Conservation (phyloP, 2,797 vertebrate species). For the Pelodytes ibericus region DNA sequence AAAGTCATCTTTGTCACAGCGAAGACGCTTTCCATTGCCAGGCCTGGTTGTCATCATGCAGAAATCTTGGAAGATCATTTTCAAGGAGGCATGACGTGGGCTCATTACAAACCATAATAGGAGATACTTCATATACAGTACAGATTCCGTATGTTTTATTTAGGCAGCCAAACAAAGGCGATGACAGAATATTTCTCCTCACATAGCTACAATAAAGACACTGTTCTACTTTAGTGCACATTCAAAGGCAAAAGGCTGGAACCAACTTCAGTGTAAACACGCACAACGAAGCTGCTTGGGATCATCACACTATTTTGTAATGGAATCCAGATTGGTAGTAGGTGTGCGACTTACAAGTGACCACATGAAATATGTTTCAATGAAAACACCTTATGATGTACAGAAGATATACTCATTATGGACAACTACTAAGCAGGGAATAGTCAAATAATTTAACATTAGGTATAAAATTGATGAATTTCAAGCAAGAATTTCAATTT, state of each 20-base stretch:
- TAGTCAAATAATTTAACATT: too few relatives aligned
- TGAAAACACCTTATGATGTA: too few relatives aligned
- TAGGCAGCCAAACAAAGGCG: conserved; percentile 36
- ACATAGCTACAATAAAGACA: conserved; percentile 20
- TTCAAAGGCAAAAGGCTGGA: neutral
- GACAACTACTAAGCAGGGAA: too few relatives aligned
- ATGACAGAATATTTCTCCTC: conserved; percentile 24
- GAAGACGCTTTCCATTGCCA: conserved; percentile 48
- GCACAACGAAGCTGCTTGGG: neutral
- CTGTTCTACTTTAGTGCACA: neutral
- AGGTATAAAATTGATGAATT: too few relatives aligned
- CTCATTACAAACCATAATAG: conserved; percentile 50
- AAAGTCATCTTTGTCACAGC: conserved; percentile 38
- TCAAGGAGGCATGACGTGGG: conserved; percentile 34
- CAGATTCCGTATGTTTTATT: conserved; percentile 43
- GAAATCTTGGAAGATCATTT: conserved; percentile 38
- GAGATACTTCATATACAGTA: conserved; percentile 40
- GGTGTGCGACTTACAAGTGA: too few relatives aligned
- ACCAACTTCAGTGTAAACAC: neutral
- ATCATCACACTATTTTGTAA: neutral
- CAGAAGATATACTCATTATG: too few relatives aligned
- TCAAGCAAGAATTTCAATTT: too few relatives aligned
- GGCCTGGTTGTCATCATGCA: conserved; percentile 48
- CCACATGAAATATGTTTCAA: too few relatives aligned
- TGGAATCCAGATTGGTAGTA: too few relatives aligned